phyloP scores from a whole-genome alignment of 2,888 invertebrate species.

The Scaeva pyrastri region DNA sequence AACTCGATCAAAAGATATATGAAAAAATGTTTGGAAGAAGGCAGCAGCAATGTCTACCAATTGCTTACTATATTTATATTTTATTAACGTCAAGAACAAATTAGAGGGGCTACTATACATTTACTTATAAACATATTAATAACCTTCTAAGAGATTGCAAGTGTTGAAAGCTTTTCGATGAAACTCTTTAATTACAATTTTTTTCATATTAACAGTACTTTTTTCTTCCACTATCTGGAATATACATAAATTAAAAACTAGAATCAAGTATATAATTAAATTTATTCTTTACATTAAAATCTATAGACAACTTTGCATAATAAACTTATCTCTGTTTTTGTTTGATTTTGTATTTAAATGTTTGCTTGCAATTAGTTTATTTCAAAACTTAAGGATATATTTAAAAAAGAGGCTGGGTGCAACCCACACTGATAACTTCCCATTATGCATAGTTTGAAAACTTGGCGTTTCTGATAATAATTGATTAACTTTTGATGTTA shows the following conservation, averaged over 20 bases:
- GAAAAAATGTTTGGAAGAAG: no score
- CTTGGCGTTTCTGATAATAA: no score
- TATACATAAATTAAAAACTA: slow-evolving; percentile 22
- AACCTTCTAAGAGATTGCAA: slow-evolving; percentile 2
- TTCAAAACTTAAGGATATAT: no score
- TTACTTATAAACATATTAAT: not conserved
- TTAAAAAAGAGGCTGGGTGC: no score
- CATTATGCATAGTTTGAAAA: no score
- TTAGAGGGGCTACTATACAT: no score
- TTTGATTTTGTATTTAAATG: not conserved
- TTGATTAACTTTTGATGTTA: no score
- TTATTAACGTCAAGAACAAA: no score
- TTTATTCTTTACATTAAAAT: not conserved
- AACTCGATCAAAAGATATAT: no score
- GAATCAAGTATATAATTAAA: slow-evolving; percentile 33
- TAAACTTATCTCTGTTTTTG: slow-evolving; percentile 1
- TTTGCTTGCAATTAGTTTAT: slow-evolving; percentile 16
- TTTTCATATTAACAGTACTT: not conserved
- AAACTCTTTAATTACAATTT: slow-evolving; percentile 32
- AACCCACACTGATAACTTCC: no score
- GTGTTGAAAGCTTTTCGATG: slow-evolving; percentile 48
- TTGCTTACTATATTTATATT: no score
- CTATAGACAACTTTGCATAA: slow-evolving; percentile 38
- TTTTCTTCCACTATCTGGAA: not conserved
- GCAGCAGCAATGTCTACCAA: no score